These are phyloP conservation scores for Eurosta solidaginis DNA, from an alignment of 1,140 invertebrate genomes.

Conservation along the genomic window DNA sequence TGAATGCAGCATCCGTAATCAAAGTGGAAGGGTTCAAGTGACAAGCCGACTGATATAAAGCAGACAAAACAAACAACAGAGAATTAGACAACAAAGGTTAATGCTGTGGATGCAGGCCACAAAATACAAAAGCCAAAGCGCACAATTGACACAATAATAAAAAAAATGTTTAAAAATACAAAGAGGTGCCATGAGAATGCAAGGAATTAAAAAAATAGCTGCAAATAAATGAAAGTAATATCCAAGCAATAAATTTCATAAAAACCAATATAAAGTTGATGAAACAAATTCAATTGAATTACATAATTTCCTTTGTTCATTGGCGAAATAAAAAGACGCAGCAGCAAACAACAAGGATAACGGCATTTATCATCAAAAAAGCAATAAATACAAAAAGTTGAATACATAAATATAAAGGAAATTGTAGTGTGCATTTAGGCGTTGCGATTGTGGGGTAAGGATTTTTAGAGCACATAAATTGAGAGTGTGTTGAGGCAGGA, in stretches of 20 bases:
- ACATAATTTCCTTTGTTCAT: too few species aligned
- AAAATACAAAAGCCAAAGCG: background rate
- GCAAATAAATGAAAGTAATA: too few species aligned
- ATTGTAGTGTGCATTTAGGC: background rate
- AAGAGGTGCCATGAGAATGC: background rate
- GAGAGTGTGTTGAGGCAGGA: background rate
- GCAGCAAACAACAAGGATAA: too few species aligned
- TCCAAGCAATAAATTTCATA: too few species aligned
- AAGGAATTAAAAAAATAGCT: background rate
- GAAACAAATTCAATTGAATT: too few species aligned
- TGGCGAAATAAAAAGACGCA: too few species aligned
- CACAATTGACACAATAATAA: background rate
- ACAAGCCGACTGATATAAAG: background rate
- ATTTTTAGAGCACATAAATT: background rate
- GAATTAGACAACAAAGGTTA: background rate
- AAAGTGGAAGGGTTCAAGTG: background rate
- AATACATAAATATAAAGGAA: too few species aligned
- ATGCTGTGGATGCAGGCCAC: background rate
- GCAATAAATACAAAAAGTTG: too few species aligned
- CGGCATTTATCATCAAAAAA: too few species aligned
- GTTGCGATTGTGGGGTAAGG: background rate
- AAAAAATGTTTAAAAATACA: background rate
- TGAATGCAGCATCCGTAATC: background rate
- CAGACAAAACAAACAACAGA: background rate
- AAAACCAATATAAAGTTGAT: too few species aligned